phyloP scores from a whole-genome alignment of 2,113 vertebrate species.

The Oostethus manadensis region DNA sequence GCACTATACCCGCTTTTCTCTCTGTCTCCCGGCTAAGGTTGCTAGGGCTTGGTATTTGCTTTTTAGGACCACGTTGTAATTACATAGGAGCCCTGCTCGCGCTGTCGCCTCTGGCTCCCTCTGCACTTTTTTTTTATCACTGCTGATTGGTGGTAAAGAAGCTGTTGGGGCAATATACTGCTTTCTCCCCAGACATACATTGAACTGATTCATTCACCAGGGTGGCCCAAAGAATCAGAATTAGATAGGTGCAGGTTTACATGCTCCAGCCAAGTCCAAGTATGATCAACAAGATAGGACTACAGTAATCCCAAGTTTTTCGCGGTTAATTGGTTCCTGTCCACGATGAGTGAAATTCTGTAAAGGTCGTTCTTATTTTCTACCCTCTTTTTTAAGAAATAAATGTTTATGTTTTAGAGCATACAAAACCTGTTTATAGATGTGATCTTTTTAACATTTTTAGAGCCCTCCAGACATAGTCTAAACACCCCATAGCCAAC shows the following conservation, averaged over 20 bases:
- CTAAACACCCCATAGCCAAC: too few species aligned
- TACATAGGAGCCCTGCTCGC: constrained; percentile 72
- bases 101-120: constrained; percentile 50
- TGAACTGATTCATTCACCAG: constrained; percentile 44
- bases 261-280: background rate
- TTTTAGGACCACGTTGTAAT: constrained; percentile 77
- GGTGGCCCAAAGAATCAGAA: constrained; percentile 18
- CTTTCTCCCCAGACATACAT: constrained; percentile 37
- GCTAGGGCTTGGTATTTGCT: constrained; percentile 79
- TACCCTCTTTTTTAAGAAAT: too few species aligned
- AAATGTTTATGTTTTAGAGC: too few species aligned
- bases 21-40: constrained; percentile 69
- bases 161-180: constrained; percentile 50
- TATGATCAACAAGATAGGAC: background rate
- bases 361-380: too few species aligned
- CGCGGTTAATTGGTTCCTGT: too few species aligned
- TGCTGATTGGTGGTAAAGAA: constrained; percentile 62
- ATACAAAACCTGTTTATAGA: too few species aligned
- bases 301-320: too few species aligned
- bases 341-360: too few species aligned
- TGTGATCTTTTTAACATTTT: too few species aligned
- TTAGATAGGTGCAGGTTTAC: constrained; percentile 13
- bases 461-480: too few species aligned
- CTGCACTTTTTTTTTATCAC: constrained; percentile 51
- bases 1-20: constrained; percentile 34